phyloP scores from a whole-genome alignment of 1,140 invertebrate species.

The Drosophila sulfurigaster region DNA sequence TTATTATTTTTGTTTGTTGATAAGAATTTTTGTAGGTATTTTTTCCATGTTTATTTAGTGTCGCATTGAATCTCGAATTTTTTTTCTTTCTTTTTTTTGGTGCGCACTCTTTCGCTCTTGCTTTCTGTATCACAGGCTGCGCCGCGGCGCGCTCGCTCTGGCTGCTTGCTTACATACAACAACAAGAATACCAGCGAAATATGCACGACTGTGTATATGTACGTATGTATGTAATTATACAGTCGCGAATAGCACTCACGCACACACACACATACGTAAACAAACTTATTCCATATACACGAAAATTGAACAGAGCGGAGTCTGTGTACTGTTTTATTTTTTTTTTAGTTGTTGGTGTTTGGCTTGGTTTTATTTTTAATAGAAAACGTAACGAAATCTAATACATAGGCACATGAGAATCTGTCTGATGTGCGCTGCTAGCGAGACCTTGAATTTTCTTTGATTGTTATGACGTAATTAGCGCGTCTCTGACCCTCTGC shows the following conservation, averaged over 20 bases:
- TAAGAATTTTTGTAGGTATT: constrained; percentile 44
- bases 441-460: constrained; percentile 81
- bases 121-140: constrained; percentile 73
- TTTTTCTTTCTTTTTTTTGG: constrained; percentile 10
- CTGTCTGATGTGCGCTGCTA: constrained; percentile 50
- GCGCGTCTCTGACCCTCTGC: constrained; percentile 63
- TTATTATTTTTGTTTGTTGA: constrained; percentile 29
- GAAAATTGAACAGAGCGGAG: constrained; percentile 29
- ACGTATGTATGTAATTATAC: constrained; percentile 75
- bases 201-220: constrained; percentile 40
- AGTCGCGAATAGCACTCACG: constrained; percentile 65
- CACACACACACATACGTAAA: constrained; percentile 51
- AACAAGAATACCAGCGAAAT: constrained; percentile 56
- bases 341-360: constrained; percentile 20
- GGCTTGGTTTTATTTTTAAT: constrained; percentile 77
- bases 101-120: constrained; percentile 55
- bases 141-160: constrained; percentile 46
- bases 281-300: constrained; percentile 26
- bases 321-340: constrained; percentile 48
- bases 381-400: constrained; percentile 78
- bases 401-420: constrained; percentile 65
- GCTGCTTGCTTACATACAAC: constrained; percentile 52
- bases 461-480: constrained; percentile 84
- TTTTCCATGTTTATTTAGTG: constrained; percentile 30
- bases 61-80: constrained; percentile 18